Percentiles rank a stretch among this genome's conserved stretches.
These are phyloP conservation scores for Rhea americana DNA, from an alignment of 2,113 vertebrate species.

Conservation along the genomic window DNA sequence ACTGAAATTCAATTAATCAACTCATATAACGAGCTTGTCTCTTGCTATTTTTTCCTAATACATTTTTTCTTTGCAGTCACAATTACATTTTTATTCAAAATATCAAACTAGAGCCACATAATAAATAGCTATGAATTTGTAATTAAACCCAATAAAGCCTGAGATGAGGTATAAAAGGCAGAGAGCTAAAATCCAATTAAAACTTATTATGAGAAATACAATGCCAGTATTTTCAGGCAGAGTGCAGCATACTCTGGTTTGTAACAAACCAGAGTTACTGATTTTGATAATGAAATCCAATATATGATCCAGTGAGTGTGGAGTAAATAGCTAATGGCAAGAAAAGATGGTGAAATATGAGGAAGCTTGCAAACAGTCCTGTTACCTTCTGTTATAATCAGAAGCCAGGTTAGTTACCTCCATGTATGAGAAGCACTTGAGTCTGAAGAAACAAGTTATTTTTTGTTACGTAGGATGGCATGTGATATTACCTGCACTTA, in stretches of 20 bases:
- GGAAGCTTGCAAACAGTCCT: not conserved
- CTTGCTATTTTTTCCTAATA: slow-evolving; percentile 71
- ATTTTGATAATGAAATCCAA: slow-evolving; percentile 38
- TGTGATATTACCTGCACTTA: not conserved
- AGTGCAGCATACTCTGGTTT: not conserved
- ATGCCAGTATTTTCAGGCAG: slow-evolving; percentile 11
- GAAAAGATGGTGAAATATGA: not conserved
- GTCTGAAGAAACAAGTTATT: not conserved
- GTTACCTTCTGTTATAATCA: not conserved
- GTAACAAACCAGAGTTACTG: slow-evolving; percentile 16
- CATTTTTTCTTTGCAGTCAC: slow-evolving; percentile 70
- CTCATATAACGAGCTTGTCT: slow-evolving; percentile 61
- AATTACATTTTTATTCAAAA: too few relatives aligned
- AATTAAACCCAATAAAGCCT: slow-evolving; percentile 74
- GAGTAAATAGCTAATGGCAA: not conserved
- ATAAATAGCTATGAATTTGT: slow-evolving; percentile 76
- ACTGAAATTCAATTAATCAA: slow-evolving; percentile 77
- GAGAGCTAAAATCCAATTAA: slow-evolving; percentile 74
- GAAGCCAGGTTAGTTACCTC: not conserved
- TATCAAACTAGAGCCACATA: slow-evolving; percentile 72
- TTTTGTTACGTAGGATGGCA: not conserved
- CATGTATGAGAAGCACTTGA: not conserved
- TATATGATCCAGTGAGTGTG: not conserved
- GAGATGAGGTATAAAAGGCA: slow-evolving; percentile 63
- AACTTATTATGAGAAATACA: slow-evolving; percentile 67